Percentiles rank a stretch among this genome's conserved stretches.
phyloP scores from a whole-genome alignment of 37 sponge, comb jelly and placozoan genomes.

The Oopsacas minuta region DNA sequence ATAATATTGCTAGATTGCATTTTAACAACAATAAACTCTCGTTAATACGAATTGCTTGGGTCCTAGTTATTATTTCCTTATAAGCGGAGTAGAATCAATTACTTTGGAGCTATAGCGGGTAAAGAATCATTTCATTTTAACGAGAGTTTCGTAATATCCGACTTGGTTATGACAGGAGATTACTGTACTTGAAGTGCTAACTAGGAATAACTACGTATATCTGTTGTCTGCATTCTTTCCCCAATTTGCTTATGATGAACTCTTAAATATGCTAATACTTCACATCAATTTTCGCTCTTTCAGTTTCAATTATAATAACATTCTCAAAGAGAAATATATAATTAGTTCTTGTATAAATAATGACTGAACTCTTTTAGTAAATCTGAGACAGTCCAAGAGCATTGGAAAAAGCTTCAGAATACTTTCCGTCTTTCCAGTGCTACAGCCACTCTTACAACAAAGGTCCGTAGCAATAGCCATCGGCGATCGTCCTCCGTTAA shows the following conservation, averaged over 20 bases:
- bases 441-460: not conserved
- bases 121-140: no score
- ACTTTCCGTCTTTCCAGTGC: not conserved
- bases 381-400: not conserved
- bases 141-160: not conserved
- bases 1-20: no score
- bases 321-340: no score
- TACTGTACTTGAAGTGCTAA: no score
- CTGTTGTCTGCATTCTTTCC: no score
- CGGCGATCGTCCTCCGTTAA: not conserved
- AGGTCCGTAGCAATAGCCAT: not conserved
- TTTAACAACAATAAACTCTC: not conserved
- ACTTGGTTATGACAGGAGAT: not conserved
- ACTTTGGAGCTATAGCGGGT: not conserved
- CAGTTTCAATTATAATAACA: no score
- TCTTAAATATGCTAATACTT: no score
- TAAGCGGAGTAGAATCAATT: not conserved
- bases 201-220: no score
- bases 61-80: not conserved
- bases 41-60: not conserved
- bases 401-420: not conserved
- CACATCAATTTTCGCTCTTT: no score
- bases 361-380: no score
- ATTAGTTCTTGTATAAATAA: no score
- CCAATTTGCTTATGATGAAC: no score